Evolutionary conservation across 37 sponge, comb jelly and placozoan genomes (phyloP).

Genomic region (Mnemiopsis leidyi): DNA sequence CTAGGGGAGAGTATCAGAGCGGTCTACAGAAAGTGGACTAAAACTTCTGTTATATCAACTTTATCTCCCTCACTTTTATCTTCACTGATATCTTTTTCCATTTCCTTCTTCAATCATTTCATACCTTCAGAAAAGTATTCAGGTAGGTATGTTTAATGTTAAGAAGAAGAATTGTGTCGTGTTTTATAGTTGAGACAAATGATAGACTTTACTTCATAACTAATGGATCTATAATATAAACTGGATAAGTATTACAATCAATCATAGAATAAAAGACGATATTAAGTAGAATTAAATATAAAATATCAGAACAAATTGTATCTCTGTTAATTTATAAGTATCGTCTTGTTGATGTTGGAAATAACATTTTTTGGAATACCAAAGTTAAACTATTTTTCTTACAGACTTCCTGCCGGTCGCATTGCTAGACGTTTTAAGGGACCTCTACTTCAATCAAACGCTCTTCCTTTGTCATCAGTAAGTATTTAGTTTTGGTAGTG

Average conservation of each 20-base stretch:
- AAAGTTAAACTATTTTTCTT: too few species aligned
- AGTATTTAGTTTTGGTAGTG: background rate
- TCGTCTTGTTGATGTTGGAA: too few species aligned
- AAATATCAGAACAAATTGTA: too few species aligned
- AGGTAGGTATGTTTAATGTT: too few species aligned
- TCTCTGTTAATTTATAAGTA: too few species aligned
- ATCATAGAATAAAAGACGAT: too few species aligned
- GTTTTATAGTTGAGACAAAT: background rate
- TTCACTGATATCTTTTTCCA: slow-evolving; percentile 34
- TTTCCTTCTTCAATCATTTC: slow-evolving; percentile 44
- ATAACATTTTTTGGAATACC: too few species aligned
- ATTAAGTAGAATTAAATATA: too few species aligned
- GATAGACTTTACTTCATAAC: too few species aligned
- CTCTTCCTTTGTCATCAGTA: slow-evolving; percentile 21
- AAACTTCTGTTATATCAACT: slow-evolving; percentile 19
- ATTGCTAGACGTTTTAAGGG: slow-evolving; percentile 21
- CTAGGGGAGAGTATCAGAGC: slow-evolving; percentile 26
- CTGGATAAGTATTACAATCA: too few species aligned
- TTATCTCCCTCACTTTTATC: background rate
- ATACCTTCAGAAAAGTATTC: slow-evolving; percentile 32
- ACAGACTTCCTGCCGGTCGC: slow-evolving; percentile 24
- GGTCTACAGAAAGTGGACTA: slow-evolving; percentile 35
- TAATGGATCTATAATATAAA: too few species aligned
- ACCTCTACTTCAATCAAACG: slow-evolving; percentile 21
- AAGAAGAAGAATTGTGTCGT: too few species aligned